Conservation (phyloP, 2,888 invertebrate species). For the Lasioglossum morio region DNA sequence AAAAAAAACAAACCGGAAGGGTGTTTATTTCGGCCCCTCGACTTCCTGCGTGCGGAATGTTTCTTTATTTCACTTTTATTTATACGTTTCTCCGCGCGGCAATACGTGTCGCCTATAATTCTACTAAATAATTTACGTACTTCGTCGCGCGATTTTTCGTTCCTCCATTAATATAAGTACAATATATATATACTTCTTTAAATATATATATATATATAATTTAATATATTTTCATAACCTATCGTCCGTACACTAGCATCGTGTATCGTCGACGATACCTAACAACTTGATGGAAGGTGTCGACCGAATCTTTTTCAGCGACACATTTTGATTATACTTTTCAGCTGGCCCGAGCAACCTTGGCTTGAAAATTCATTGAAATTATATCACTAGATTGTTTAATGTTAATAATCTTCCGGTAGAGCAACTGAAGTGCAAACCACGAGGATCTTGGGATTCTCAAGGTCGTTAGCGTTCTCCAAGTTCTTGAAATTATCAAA, state of each 20-base stretch:
- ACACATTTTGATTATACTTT: constrained; percentile 68
- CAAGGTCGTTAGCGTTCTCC: neutral
- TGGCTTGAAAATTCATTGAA: neutral
- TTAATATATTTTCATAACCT: constrained; percentile 60
- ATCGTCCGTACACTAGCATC: constrained; percentile 42
- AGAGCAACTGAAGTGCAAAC: no score
- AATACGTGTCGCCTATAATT: constrained; percentile 69
- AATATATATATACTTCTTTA: constrained; percentile 49
- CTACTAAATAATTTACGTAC: constrained; percentile 79
- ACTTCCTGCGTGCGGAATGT: constrained; percentile 57
- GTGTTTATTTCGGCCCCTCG: constrained; percentile 55
- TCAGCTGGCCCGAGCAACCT: constrained; percentile 29
- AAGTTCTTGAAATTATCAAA: neutral
- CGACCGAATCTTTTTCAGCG: constrained; percentile 56
- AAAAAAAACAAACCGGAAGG: constrained; percentile 45
- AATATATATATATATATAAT: constrained; percentile 25
- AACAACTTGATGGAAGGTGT: constrained; percentile 71
- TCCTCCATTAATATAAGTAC: constrained; percentile 57
- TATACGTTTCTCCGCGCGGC: constrained; percentile 65
- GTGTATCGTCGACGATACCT: constrained; percentile 59
- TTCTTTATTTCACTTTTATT: constrained; percentile 62
- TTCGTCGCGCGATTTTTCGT: constrained; percentile 59
- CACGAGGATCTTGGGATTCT: neutral
- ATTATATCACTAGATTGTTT: neutral
- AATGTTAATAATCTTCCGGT: neutral